phyloP scores from a whole-genome alignment of 2,113 vertebrate genomes.

The Grallaria varia region DNA sequence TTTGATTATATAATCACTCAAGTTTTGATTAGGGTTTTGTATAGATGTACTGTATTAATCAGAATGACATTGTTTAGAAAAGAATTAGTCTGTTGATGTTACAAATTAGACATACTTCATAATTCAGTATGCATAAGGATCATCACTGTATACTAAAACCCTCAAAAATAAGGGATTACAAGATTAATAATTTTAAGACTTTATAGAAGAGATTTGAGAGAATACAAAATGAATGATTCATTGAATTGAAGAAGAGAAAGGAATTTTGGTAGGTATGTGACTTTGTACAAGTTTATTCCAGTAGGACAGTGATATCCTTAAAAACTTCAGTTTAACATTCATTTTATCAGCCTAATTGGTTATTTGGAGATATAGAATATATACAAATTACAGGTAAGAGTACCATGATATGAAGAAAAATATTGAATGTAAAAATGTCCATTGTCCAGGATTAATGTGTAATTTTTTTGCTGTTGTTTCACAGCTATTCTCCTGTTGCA shows the following conservation, averaged over 20 bases:
- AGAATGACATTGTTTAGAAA: not conserved
- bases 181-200: not conserved
- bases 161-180: not conserved
- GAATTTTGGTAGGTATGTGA: not conserved
- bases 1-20: not conserved
- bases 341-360: not conserved
- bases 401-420: not conserved
- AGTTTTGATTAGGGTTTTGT: not conserved
- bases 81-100: not conserved
- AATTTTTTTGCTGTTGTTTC: not conserved
- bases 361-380: not conserved
- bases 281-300: not conserved
- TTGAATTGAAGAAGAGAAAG: not conserved
- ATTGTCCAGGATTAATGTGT: accelerated
- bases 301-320: not conserved
- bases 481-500: not conserved
- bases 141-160: not conserved
- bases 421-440: not conserved
- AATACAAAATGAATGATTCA: not conserved
- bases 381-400: not conserved
- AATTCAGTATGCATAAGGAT: not conserved
- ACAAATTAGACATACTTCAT: not conserved
- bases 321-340: not conserved
- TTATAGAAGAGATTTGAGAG: not conserved
- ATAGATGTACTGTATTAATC: not conserved